Evolutionary conservation across 2,797 vertebrate species (phyloP).

Genomic region (Protosalanx chinensis): DNA sequence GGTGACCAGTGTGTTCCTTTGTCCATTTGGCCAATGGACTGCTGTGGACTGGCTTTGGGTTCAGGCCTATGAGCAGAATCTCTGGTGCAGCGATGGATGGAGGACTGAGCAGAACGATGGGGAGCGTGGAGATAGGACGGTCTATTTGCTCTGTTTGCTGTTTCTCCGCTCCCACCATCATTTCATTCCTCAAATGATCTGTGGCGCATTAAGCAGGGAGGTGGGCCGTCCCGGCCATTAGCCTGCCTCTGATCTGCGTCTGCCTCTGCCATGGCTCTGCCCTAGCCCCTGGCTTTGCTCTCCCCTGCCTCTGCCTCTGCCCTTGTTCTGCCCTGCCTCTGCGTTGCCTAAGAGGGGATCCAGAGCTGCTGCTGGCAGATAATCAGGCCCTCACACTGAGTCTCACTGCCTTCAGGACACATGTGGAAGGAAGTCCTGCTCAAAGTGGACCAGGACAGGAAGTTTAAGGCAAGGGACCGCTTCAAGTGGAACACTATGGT

Average conservation of each 20-base stretch:
- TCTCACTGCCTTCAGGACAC: not conserved
- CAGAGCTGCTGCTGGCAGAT: slow-evolving; percentile 56
- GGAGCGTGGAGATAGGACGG: not conserved
- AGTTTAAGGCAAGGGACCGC: too few relatives aligned
- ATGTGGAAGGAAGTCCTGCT: not conserved
- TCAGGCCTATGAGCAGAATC: not conserved
- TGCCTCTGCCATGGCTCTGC: not conserved
- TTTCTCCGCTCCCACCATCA: slow-evolving; percentile 52
- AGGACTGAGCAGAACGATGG: not conserved
- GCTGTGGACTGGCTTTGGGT: not conserved
- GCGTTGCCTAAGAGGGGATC: slow-evolving; percentile 8
- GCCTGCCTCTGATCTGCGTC: slow-evolving; percentile 39
- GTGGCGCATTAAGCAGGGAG: slow-evolving; percentile 43
- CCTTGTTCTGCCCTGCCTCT: not conserved
- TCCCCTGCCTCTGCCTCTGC: slow-evolving; percentile 37
- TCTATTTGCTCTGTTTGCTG: slow-evolving; percentile 54
- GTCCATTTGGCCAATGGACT: too few relatives aligned
- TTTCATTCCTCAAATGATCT: slow-evolving; percentile 62
- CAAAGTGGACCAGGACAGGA: not conserved
- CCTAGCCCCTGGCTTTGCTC: not conserved
- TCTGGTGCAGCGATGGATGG: slow-evolving; percentile 1
- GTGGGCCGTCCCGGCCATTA: slow-evolving; percentile 47
- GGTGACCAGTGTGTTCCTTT: slow-evolving; percentile 1
- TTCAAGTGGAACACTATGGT: too few relatives aligned
- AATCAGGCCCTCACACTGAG: slow-evolving; percentile 29